A percentile compares a stretch with the other conserved stretches of the same genome.
Conservation (phyloP, 2,113 vertebrate genomes). For the Archocentrus centrarchus region DNA sequence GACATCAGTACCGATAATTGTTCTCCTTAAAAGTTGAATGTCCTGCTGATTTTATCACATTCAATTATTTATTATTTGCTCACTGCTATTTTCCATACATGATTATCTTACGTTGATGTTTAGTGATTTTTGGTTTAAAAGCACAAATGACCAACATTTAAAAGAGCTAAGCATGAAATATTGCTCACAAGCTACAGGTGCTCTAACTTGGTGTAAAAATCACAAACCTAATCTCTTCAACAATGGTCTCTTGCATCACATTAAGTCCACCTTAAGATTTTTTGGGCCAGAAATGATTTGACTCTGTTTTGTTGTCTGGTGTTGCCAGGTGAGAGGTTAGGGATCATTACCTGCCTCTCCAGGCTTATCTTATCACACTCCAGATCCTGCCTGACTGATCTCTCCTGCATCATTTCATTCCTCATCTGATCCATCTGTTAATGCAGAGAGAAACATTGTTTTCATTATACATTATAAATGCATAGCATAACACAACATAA, state of each 20-base stretch:
- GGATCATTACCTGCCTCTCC: slow-evolving; percentile 87
- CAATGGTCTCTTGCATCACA: not conserved
- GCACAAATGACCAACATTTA: not conserved
- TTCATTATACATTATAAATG: not conserved
- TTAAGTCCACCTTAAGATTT: not conserved
- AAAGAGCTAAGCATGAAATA: not conserved
- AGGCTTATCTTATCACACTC: slow-evolving; percentile 95
- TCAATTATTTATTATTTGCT: too few species aligned
- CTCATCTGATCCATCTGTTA: slow-evolving; percentile 92
- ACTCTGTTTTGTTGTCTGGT: not conserved
- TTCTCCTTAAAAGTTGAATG: not conserved
- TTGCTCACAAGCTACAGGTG: not conserved
- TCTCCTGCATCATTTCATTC: slow-evolving; percentile 90
- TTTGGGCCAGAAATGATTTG: not conserved
- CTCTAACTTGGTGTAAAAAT: not conserved
- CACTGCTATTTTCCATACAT: not conserved
- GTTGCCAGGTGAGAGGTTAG: not conserved
- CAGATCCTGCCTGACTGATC: slow-evolving; percentile 88
- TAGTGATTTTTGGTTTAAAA: not conserved
- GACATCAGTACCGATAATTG: not conserved
- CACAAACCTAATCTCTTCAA: not conserved
- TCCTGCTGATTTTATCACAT: not conserved
- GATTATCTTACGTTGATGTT: not conserved
- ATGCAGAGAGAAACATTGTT: not conserved
- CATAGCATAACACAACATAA: not conserved